These are phyloP conservation scores for Gadus chalcogrammus DNA, from an alignment of 2,113 vertebrate genomes.

Conservation along the genomic window DNA sequence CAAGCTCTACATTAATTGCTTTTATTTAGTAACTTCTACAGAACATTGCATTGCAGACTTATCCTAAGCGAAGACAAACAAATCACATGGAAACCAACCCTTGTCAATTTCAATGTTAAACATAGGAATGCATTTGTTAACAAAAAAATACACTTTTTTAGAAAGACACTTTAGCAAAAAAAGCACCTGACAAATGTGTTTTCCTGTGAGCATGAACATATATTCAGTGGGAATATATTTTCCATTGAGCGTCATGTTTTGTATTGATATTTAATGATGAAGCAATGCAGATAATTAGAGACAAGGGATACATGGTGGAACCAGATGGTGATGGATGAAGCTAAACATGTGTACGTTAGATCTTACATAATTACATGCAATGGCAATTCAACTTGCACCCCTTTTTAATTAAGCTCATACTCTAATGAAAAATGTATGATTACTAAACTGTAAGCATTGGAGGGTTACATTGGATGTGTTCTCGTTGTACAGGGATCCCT, in stretches of 20 bases:
- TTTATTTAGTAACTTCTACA: neutral
- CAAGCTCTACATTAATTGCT: neutral
- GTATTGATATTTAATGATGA: slow-evolving; percentile 62
- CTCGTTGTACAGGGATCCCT: slow-evolving; percentile 22
- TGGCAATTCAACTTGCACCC: slow-evolving; percentile 72
- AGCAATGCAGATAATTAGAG: slow-evolving; percentile 69
- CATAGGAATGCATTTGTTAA: slow-evolving; percentile 16
- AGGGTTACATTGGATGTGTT: slow-evolving; percentile 38
- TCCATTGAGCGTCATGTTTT: too few species aligned
- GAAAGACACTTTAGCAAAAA: neutral
- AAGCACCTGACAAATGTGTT: slow-evolving; percentile 21
- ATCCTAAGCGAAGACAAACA: neutral
- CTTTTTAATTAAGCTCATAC: slow-evolving; percentile 74
- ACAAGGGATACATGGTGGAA: slow-evolving; percentile 53
- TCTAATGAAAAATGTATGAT: slow-evolving; percentile 73
- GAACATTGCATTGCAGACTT: neutral
- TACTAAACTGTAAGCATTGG: slow-evolving; percentile 57
- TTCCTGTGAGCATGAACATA: slow-evolving; percentile 24
- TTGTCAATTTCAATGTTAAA: neutral
- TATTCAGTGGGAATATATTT: slow-evolving; percentile 15
- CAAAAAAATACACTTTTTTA: slow-evolving; percentile 21
- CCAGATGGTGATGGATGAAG: slow-evolving; percentile 65
- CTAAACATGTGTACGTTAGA: slow-evolving; percentile 67
- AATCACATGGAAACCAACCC: neutral
- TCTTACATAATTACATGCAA: slow-evolving; percentile 75